These are phyloP conservation scores for Magallana nippona DNA, from an alignment of 2,888 invertebrate genomes.

Conservation along the genomic window DNA sequence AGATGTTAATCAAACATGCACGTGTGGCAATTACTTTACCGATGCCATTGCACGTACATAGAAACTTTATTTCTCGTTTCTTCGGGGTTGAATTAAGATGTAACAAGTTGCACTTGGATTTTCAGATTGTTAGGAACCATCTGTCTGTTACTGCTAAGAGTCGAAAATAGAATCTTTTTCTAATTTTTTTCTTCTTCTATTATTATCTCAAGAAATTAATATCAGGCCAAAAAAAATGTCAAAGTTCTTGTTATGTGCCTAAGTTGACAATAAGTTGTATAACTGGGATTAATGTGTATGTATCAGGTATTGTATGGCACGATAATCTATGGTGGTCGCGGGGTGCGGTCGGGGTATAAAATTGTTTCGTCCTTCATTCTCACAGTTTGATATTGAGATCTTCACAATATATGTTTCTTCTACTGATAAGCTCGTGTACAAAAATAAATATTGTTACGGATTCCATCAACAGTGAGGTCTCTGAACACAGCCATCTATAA, in stretches of 20 bases:
- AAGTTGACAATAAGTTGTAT: slow-evolving; percentile 8
- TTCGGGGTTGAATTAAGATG: slow-evolving; percentile 16
- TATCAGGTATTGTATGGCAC: neutral
- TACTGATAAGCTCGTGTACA: slow-evolving; percentile 5
- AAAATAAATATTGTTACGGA: neutral
- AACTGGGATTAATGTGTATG: neutral
- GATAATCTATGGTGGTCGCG: neutral
- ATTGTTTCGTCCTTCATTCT: neutral
- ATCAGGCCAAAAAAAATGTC: neutral
- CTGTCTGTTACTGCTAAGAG: neutral
- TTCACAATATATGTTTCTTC: neutral
- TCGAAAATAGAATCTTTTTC: slow-evolving; percentile 15
- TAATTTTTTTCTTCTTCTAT: neutral
- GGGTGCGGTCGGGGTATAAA: neutral
- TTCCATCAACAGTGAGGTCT: neutral
- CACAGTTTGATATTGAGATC: neutral
- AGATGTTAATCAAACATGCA: slow-evolving; percentile 22
- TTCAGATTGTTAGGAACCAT: neutral
- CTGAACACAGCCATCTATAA: too few species aligned
- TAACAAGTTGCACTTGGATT: slow-evolving; percentile 19
- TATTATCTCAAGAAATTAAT: slow-evolving; percentile 19
- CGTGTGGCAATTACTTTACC: slow-evolving; percentile 17
- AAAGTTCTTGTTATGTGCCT: slow-evolving; percentile 9
- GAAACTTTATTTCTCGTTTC: slow-evolving; percentile 21
- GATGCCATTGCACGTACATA: slow-evolving; percentile 22